phyloP scores from a whole-genome alignment of 2,888 invertebrate genomes.

The Tetrapedia diversipes region DNA sequence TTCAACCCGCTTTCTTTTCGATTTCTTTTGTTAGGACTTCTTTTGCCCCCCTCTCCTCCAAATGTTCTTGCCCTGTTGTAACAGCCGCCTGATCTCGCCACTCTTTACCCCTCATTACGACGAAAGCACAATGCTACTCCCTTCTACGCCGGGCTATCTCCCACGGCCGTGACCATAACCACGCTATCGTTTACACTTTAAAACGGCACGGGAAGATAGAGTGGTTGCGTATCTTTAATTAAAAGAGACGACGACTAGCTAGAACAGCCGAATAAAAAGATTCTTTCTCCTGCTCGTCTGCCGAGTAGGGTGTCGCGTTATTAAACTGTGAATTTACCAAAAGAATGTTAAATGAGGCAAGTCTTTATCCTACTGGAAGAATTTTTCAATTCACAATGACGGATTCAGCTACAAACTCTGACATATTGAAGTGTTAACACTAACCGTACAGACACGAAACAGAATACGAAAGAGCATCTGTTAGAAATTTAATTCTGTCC shows the following conservation, averaged over 20 bases:
- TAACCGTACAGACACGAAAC: no score
- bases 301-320: conserved; percentile 63
- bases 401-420: no score
- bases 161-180: conserved; percentile 76
- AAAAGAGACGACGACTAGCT: conserved; percentile 71
- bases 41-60: background rate
- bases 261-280: conserved; percentile 57
- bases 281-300: conserved; percentile 19
- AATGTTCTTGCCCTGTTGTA: conserved; percentile 8
- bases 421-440: no score
- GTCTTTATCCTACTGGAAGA: no score
- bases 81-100: conserved; percentile 30
- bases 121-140: conserved; percentile 51
- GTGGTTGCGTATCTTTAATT: conserved; percentile 81
- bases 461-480: no score
- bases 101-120: conserved; percentile 40
- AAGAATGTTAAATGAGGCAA: background rate
- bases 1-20: background rate
- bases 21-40: background rate
- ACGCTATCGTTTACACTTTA: conserved; percentile 81
- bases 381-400: no score
- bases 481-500: no score
- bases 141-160: conserved; percentile 53
- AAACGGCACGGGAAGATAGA: conserved; percentile 71
- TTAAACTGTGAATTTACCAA: conserved; percentile 59